Conservation (phyloP, 2,797 vertebrate genomes). For the Heteromormyrus szaboi region DNA sequence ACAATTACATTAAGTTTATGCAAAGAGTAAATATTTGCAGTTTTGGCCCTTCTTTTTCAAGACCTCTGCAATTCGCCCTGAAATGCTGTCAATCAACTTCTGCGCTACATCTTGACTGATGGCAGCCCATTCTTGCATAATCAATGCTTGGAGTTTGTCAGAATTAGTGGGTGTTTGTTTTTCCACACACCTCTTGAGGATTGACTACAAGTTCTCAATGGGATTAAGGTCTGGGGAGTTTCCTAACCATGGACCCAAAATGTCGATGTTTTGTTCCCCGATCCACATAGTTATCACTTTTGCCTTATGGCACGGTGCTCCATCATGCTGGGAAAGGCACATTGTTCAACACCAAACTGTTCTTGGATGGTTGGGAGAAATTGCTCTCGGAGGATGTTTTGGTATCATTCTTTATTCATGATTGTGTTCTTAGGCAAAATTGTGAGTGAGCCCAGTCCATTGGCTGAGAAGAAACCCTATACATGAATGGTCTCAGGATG, state of each 20-base stretch:
- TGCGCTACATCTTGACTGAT: background rate
- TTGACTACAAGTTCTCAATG: background rate
- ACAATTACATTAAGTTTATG: background rate
- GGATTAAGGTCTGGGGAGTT: background rate
- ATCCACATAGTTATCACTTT: background rate
- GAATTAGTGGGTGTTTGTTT: background rate
- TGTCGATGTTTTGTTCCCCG: background rate
- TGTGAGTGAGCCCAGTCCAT: too few relatives aligned
- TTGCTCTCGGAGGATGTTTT: too few relatives aligned
- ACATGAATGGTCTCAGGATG: background rate
- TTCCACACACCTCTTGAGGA: background rate
- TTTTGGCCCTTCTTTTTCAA: background rate
- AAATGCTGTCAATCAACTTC: background rate
- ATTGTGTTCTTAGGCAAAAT: too few relatives aligned
- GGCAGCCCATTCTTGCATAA: background rate
- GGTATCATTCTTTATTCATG: too few relatives aligned
- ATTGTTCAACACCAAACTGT: background rate
- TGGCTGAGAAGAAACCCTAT: background rate
- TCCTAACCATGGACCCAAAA: background rate
- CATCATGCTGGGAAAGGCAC: background rate
- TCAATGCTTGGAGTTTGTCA: background rate
- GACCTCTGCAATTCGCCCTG: background rate
- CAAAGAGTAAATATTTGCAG: background rate
- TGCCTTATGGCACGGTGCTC: background rate
- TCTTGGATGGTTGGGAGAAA: background rate